Conservation (phyloP, 2,888 invertebrate species). For the Argyresthia goedartella region DNA sequence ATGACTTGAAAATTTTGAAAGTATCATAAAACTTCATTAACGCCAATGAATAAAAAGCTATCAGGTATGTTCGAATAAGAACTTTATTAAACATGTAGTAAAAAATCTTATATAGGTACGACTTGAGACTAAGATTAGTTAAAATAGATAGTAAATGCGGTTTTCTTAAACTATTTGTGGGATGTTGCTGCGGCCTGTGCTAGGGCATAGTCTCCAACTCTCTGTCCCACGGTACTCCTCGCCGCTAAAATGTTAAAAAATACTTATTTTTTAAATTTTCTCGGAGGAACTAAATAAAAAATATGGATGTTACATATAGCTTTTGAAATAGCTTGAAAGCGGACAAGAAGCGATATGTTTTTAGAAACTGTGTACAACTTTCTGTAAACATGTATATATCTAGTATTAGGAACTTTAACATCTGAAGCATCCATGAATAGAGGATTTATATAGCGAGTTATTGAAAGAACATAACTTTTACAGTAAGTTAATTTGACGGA, state of each 20-base stretch:
- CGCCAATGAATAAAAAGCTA: constrained; percentile 64
- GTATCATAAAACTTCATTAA: constrained; percentile 23
- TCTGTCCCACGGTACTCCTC: constrained; percentile 56
- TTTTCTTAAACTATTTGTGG: constrained; percentile 65
- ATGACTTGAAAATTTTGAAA: constrained; percentile 46
- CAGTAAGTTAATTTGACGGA: not conserved
- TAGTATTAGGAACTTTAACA: too few relatives aligned
- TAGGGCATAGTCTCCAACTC: constrained; percentile 60
- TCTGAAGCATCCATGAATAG: too few relatives aligned
- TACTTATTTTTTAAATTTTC: constrained; percentile 23
- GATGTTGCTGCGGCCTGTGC: constrained; percentile 55
- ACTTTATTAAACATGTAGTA: constrained; percentile 35
- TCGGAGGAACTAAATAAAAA: constrained; percentile 7
- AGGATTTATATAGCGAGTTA: not conserved
- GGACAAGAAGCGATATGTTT: too few relatives aligned
- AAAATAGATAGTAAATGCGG: constrained; percentile 19
- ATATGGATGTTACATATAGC: constrained; percentile 15
- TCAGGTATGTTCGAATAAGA: constrained; percentile 19
- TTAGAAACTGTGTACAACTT: too few relatives aligned
- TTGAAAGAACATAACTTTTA: not conserved
- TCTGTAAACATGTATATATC: too few relatives aligned
- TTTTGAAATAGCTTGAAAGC: not conserved
- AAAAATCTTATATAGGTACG: constrained; percentile 42
- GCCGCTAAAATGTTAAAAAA: constrained; percentile 58
- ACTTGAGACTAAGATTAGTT: constrained; percentile 17